Evolutionary conservation across 1,140 invertebrate species (phyloP).

Genomic region (Heliconius congener): DNA sequence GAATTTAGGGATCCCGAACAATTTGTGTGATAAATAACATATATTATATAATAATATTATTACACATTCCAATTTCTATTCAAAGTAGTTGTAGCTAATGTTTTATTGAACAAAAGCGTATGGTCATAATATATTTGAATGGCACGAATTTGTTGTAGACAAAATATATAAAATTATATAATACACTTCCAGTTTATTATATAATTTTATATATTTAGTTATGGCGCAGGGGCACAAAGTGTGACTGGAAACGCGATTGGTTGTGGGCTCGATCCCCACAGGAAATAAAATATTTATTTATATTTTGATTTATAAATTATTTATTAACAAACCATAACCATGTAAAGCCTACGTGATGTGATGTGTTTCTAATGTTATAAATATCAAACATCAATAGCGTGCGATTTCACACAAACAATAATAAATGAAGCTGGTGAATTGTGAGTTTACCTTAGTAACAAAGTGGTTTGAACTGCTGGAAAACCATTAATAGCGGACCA

Average conservation of each 20-base stretch:
- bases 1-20: background rate
- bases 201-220: no score
- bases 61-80: background rate
- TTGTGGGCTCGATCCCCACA: no score
- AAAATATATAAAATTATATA: no score
- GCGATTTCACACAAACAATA: background rate
- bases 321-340: no score
- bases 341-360: no score
- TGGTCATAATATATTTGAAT: background rate
- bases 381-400: background rate
- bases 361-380: background rate
- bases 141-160: background rate
- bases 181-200: no score
- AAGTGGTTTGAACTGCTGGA: background rate
- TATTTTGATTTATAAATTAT: no score
- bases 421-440: background rate
- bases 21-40: background rate
- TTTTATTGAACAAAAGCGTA: background rate
- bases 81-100: background rate
- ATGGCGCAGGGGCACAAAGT: no score
- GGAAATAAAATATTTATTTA: no score
- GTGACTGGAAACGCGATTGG: no score
- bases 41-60: background rate
- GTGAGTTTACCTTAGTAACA: background rate
- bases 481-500: background rate